Evolutionary conservation across 2,888 invertebrate species (phyloP).

Genomic region (Xestia sexstrigata): DNA sequence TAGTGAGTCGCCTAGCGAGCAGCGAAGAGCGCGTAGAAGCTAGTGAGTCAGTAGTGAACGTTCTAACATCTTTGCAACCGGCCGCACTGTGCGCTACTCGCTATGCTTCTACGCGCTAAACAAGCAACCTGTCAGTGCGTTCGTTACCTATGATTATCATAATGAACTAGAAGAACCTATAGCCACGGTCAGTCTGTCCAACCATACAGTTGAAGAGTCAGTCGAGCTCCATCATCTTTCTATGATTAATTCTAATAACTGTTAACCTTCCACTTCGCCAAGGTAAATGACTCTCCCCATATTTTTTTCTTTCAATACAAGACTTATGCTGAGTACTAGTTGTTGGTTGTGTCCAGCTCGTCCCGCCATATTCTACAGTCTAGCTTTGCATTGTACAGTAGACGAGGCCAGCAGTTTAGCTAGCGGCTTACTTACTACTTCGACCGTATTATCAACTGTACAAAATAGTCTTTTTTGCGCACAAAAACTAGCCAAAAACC

Average conservation of each 20-base stretch:
- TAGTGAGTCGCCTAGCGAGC: no score
- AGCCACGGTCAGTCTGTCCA: neutral
- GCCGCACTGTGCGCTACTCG: neutral
- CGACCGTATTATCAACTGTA: neutral
- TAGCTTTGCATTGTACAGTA: neutral
- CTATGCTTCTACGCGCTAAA: no score
- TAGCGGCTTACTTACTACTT: neutral
- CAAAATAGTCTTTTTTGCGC: neutral
- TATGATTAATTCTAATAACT: neutral
- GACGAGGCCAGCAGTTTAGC: neutral
- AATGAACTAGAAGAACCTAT: neutral
- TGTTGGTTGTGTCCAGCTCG: neutral
- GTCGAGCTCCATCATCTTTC: neutral
- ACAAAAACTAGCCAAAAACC: slow-evolving; percentile 3
- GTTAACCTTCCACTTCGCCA: neutral
- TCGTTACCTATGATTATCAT: neutral
- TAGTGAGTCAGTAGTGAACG: neutral
- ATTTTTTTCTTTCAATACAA: neutral
- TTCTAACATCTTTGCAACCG: neutral
- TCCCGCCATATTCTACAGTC: neutral
- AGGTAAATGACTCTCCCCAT: neutral
- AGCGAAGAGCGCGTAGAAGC: no score
- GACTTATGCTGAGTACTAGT: neutral
- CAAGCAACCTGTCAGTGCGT: neutral
- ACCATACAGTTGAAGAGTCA: neutral